phyloP scores from a whole-genome alignment of 2,113 vertebrate species.

The Nothoprocta perdicaria region DNA sequence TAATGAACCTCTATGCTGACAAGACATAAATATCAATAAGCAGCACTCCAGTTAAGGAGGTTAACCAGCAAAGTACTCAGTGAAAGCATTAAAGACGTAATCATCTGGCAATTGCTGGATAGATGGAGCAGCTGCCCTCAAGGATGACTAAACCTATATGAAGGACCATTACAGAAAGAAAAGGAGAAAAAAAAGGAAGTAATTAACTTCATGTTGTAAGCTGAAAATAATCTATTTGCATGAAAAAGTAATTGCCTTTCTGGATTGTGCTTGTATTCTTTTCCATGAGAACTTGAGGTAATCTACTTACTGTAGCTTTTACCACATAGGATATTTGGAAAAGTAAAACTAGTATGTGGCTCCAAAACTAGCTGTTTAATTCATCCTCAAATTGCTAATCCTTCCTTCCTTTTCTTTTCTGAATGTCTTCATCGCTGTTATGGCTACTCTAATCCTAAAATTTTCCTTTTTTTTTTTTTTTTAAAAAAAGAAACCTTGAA shows the following conservation, averaged over 20 bases:
- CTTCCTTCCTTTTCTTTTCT: background rate
- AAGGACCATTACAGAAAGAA: background rate
- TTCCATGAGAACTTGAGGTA: background rate
- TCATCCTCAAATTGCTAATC: background rate
- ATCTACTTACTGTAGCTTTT: background rate
- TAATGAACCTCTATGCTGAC: slow-evolving; percentile 56
- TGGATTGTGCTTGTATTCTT: background rate
- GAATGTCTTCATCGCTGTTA: background rate
- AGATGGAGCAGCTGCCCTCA: slow-evolving; percentile 26
- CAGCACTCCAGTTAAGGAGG: slow-evolving; percentile 57
- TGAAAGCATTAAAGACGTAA: slow-evolving; percentile 50
- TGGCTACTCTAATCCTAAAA: background rate
- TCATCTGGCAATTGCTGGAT: slow-evolving; percentile 32
- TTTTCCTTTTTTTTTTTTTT: background rate
- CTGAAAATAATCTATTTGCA: slow-evolving; percentile 27
- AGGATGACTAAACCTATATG: slow-evolving; percentile 20
- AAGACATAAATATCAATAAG: slow-evolving; percentile 68
- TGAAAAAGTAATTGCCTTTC: background rate
- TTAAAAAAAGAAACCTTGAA: background rate
- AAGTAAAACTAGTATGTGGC: background rate
- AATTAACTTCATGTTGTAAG: slow-evolving; percentile 30
- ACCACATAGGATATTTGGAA: background rate
- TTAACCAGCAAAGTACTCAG: slow-evolving; percentile 48
- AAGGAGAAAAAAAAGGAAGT: background rate
- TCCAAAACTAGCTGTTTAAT: background rate